Evolutionary conservation across 2,797 vertebrate genomes (phyloP).

Genomic region (Somateria mollissima): DNA sequence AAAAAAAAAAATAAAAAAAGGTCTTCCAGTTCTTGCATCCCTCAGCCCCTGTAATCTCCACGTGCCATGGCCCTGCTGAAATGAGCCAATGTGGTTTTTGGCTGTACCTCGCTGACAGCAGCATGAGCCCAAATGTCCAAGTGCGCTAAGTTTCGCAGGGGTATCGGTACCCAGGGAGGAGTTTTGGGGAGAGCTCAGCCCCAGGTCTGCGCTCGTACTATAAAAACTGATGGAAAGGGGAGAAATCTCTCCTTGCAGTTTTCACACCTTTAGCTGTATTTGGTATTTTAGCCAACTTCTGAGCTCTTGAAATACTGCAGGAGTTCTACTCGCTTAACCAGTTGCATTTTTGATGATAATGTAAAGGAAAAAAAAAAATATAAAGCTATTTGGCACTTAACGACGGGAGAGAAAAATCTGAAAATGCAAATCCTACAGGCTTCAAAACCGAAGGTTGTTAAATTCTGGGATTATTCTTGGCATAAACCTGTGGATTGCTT

Average conservation of each 20-base stretch:
- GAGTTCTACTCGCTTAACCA: too few species aligned
- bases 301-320: too few species aligned
- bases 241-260: too few species aligned
- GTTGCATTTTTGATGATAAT: too few species aligned
- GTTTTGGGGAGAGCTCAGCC: background rate
- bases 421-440: too few species aligned
- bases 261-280: too few species aligned
- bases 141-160: background rate
- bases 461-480: background rate
- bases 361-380: too few species aligned
- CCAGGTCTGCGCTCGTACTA: background rate
- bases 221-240: background rate
- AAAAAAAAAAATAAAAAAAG: background rate
- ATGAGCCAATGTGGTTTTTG: background rate
- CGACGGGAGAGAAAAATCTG: too few species aligned
- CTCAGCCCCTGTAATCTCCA: background rate
- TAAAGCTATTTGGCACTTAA: too few species aligned
- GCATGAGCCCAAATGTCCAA: background rate
- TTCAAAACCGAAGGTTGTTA: too few species aligned
- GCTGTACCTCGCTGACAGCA: background rate
- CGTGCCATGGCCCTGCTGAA: background rate
- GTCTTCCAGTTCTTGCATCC: background rate
- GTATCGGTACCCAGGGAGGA: rapidly evolving
- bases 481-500: background rate
- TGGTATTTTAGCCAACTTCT: too few species aligned